A percentile compares a stretch with the other conserved stretches of the same genome.
These are phyloP conservation scores for Drosophila parthenogenetica DNA, from an alignment of 2,888 invertebrate species.

Conservation along the genomic window DNA sequence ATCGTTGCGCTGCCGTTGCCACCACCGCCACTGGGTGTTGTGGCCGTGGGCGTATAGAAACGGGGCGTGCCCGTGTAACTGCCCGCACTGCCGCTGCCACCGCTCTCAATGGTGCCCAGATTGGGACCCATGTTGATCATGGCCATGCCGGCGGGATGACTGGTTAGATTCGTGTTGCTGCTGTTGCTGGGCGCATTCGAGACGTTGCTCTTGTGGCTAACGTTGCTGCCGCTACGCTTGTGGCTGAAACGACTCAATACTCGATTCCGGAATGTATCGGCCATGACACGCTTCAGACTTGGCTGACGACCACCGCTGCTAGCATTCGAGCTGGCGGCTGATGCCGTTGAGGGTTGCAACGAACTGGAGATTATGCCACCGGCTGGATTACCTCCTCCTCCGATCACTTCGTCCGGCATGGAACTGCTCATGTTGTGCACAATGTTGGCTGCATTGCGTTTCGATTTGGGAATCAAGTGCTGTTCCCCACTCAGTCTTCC, in stretches of 20 bases:
- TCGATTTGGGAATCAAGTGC: conserved; percentile 69
- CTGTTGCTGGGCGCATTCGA: conserved; percentile 77
- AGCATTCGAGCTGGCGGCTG: conserved; percentile 82
- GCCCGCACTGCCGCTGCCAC: conserved; percentile 81
- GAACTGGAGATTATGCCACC: conserved; percentile 57
- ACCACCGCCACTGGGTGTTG: conserved; percentile 43
- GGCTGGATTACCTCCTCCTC: conserved; percentile 17
- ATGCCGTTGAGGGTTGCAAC: conserved; percentile 79
- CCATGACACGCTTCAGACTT: conserved; percentile 75
- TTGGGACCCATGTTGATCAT: conserved; percentile 59
- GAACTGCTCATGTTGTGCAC: conserved; percentile 77
- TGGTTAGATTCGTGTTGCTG: conserved; percentile 79
- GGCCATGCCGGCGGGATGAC: conserved; percentile 64
- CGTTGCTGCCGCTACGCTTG: conserved; percentile 81
- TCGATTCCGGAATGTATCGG: conserved; percentile 70
- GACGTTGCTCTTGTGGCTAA: conserved; percentile 78
- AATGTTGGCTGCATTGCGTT: conserved; percentile 54
- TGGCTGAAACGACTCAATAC: conserved; percentile 79
- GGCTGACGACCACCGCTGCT: conserved; percentile 70
- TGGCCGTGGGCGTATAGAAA: conserved; percentile 69
- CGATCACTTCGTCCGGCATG: conserved; percentile 79
- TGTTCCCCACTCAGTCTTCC: conserved; percentile 73
- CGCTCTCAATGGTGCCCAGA: conserved; percentile 72
- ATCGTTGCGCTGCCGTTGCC: conserved; percentile 44
- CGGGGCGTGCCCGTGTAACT: conserved; percentile 77